Conservation (phyloP, 2,113 vertebrate species). For the Tragulus kanchil region DNA sequence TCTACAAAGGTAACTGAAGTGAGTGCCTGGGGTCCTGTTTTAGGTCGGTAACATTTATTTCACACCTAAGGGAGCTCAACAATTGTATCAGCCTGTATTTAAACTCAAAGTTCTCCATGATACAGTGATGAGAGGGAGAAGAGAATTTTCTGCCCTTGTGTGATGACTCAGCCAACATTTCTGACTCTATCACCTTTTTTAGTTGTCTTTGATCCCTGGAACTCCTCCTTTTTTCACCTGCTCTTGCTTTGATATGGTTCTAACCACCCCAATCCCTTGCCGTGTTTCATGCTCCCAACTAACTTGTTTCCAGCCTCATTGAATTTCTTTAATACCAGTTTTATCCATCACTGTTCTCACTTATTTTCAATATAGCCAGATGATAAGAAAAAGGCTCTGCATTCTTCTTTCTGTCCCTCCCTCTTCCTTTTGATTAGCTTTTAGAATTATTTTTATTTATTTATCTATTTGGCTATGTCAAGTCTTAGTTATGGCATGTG, state of each 20-base stretch:
- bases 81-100: conserved; percentile 2
- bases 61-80: neutral
- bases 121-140: neutral
- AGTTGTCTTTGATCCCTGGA: neutral
- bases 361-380: conserved; percentile 29
- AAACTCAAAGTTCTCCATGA: neutral
- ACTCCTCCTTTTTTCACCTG: neutral
- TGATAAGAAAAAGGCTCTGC: neutral
- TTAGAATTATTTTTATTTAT: neutral
- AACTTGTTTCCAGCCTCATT: neutral
- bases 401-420: fast-evolving
- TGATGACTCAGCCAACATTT: neutral
- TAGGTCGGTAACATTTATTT: neutral
- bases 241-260: neutral
- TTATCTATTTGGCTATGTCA: neutral
- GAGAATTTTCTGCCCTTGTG: neutral
- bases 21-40: neutral
- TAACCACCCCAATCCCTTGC: neutral
- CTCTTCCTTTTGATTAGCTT: neutral
- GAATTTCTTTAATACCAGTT: neutral
- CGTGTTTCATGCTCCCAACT: neutral
- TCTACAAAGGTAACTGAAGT: neutral
- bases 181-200: neutral
- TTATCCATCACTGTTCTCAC: neutral
- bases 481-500: neutral